Conservation (phyloP, 1,140 invertebrate species). For the Sinonovacula constricta region DNA sequence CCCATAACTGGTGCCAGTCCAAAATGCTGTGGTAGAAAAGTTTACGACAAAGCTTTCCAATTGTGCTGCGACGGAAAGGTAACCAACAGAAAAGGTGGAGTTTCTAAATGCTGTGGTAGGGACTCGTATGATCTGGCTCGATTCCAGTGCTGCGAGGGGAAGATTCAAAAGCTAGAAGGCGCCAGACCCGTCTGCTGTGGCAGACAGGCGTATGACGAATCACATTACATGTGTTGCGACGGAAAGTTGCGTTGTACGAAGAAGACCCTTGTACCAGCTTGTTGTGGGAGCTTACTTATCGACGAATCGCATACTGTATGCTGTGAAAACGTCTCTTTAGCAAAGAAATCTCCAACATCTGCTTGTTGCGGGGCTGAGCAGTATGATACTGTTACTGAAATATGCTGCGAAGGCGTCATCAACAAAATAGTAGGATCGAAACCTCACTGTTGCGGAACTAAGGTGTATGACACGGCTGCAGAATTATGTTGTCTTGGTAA, state of each 20-base stretch:
- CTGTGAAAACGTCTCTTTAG: constrained; percentile 40
- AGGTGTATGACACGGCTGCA: constrained; percentile 31
- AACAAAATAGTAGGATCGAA: constrained; percentile 28
- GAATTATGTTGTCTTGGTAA: constrained; percentile 41
- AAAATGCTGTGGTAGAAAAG: constrained; percentile 42
- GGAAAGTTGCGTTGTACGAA: constrained; percentile 25
- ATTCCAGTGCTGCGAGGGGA: constrained; percentile 45
- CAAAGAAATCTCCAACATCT: constrained; percentile 23
- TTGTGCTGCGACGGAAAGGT: constrained; percentile 38
- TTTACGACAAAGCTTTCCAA: constrained; percentile 40
- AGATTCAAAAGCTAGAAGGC: constrained; percentile 39
- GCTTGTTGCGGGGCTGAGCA: constrained; percentile 39
- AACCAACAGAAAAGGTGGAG: constrained; percentile 27
- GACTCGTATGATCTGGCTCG: constrained; percentile 43
- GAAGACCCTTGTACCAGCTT: constrained; percentile 26
- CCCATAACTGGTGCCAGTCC: constrained; percentile 29
- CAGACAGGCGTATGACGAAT: constrained; percentile 27
- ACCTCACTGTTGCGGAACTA: constrained; percentile 39
- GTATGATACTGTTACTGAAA: constrained; percentile 25
- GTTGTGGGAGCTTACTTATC: constrained; percentile 36
- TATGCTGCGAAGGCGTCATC: constrained; percentile 38
- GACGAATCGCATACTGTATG: constrained; percentile 22
- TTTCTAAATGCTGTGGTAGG: constrained; percentile 46
- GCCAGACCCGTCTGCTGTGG: constrained; percentile 38
- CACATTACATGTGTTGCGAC: constrained; percentile 37